Conservation (phyloP, 2,113 vertebrate genomes). For the Reinhardtius hippoglossoides region DNA sequence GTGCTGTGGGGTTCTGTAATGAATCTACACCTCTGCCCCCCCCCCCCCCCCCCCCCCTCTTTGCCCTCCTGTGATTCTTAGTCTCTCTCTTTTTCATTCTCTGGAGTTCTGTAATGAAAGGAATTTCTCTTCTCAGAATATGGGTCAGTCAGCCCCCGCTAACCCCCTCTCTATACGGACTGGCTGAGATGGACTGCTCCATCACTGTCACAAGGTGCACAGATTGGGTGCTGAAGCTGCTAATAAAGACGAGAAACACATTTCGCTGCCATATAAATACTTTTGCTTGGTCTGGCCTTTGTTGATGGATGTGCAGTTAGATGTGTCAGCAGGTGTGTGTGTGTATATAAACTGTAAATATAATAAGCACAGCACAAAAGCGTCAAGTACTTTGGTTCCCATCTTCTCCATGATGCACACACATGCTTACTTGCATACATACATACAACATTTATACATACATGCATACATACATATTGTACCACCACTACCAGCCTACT, state of each 20-base stretch:
- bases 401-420: not conserved
- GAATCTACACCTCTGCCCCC: slow-evolving; percentile 24
- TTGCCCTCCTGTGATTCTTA: slow-evolving; percentile 18
- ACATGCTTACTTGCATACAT: too few relatives aligned
- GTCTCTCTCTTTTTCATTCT: slow-evolving; percentile 28
- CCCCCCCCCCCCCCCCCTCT: not conserved
- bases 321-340: slow-evolving; percentile 10
- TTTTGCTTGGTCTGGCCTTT: slow-evolving; percentile 12
- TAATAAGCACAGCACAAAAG: not conserved
- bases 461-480: too few relatives aligned
- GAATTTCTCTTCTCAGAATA: slow-evolving; percentile 56
- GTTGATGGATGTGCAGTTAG: slow-evolving; percentile 25
- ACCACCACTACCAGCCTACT: too few relatives aligned
- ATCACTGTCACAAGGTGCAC: slow-evolving; percentile 71
- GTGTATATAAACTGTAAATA: slow-evolving; percentile 7
- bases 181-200: slow-evolving; percentile 67
- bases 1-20: slow-evolving; percentile 45
- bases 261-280: slow-evolving; percentile 56
- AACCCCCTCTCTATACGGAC: slow-evolving; percentile 5
- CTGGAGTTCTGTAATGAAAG: slow-evolving; percentile 60
- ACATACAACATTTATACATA: too few relatives aligned
- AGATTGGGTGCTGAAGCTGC: slow-evolving; percentile 68
- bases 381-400: not conserved
- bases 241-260: slow-evolving; percentile 74
- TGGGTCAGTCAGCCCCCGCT: slow-evolving; percentile 53